Percentiles rank a stretch among this genome's conserved stretches.
Conservation (phyloP, 2,113 vertebrate genomes). For the Epinephelus cyanopodus region DNA sequence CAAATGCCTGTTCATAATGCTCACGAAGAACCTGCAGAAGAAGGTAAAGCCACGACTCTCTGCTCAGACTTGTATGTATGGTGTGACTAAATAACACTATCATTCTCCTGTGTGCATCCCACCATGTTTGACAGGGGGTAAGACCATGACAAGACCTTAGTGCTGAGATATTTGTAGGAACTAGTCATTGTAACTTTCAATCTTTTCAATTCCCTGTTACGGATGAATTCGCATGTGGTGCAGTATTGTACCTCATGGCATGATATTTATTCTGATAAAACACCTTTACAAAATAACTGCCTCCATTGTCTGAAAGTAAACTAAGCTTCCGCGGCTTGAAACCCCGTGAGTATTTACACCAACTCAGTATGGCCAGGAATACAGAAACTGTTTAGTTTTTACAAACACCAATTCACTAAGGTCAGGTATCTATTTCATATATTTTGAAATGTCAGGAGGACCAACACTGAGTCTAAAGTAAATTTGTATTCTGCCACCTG, state of each 20-base stretch:
- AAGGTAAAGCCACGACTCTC: slow-evolving; percentile 19
- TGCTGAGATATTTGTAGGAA: slow-evolving; percentile 20
- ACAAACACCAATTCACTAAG: no score
- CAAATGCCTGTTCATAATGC: not conserved
- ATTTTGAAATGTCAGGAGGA: no score
- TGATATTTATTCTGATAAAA: slow-evolving; percentile 23
- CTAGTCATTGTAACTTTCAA: not conserved
- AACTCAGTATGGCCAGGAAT: slow-evolving; percentile 6
- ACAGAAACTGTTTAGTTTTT: slow-evolving; percentile 33
- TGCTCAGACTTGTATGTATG: not conserved
- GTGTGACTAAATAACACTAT: slow-evolving; percentile 15
- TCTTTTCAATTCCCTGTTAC: slow-evolving; percentile 1
- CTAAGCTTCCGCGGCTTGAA: slow-evolving; percentile 21
- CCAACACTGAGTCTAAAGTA: no score
- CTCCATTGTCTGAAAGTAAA: slow-evolving; percentile 13
- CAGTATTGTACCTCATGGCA: not conserved
- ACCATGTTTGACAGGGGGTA: not conserved
- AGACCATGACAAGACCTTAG: not conserved
- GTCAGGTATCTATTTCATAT: no score
- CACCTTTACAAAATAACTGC: slow-evolving; percentile 16
- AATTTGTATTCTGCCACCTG: slow-evolving; percentile 36
- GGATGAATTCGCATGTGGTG: slow-evolving; percentile 14
- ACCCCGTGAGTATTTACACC: not conserved
- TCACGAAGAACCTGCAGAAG: slow-evolving; percentile 46
- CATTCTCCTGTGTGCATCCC: not conserved